Percentiles rank a stretch among this genome's conserved stretches.
Conservation (phyloP, 2,797 vertebrate genomes). For the Remorina albescens region DNA sequence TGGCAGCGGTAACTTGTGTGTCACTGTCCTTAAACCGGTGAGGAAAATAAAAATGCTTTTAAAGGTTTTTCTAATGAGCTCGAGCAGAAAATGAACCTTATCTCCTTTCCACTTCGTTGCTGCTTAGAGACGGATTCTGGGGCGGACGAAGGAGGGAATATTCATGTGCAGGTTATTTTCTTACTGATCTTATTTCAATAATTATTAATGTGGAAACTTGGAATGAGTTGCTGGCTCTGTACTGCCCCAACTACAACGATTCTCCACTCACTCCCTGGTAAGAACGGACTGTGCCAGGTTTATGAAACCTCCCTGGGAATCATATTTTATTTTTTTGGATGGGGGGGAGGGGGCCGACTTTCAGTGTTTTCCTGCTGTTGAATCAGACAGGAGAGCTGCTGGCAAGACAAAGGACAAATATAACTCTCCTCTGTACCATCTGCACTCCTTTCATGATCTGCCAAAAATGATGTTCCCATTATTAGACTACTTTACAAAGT, state of each 20-base stretch:
- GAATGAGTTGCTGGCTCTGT: constrained; percentile 41
- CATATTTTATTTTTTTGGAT: constrained; percentile 31
- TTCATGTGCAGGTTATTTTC: constrained; percentile 53
- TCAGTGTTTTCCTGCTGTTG: constrained; percentile 45
- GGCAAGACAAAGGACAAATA: constrained; percentile 58
- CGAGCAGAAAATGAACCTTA: constrained; percentile 53
- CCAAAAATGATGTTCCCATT: constrained; percentile 44
- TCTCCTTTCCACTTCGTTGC: constrained; percentile 33
- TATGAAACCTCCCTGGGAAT: constrained; percentile 57
- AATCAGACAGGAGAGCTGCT: constrained; percentile 51
- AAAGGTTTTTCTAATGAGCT: constrained; percentile 37
- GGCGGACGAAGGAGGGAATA: constrained; percentile 28
- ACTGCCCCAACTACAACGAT: not conserved
- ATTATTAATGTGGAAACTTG: constrained; percentile 62
- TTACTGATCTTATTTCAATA: constrained; percentile 61
- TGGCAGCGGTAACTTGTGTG: constrained; percentile 4
- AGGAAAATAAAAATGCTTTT: not conserved
- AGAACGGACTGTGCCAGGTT: constrained; percentile 40
- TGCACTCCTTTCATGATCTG: constrained; percentile 45
- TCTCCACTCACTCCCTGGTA: not conserved
- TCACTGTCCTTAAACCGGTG: constrained; percentile 35
- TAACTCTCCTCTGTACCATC: constrained; percentile 61
- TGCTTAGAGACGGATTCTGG: constrained; percentile 23
- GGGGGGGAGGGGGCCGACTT: constrained; percentile 25
- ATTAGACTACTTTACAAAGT: constrained; percentile 44